Evolutionary conservation across 2,888 invertebrate genomes (phyloP).

Genomic region (Thereva nobilitata): DNA sequence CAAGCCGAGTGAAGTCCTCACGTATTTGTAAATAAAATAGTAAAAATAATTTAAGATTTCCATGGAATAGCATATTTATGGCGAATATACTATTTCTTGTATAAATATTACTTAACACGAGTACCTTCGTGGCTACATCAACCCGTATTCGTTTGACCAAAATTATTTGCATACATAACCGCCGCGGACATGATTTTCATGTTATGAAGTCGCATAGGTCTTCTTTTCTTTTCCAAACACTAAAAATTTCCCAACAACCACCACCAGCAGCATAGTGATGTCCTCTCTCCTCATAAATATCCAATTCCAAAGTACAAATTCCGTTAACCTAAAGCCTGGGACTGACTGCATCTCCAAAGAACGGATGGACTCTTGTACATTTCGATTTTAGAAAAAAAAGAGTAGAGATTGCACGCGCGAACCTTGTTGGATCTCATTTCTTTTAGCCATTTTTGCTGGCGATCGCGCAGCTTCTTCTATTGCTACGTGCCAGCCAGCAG

Average conservation of each 20-base stretch:
- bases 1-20: too few species aligned
- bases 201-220: conserved; percentile 35
- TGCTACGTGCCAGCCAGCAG: not conserved
- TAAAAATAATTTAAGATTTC: too few species aligned
- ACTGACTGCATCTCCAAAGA: not conserved
- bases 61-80: too few species aligned
- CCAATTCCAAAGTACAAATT: conserved; percentile 41
- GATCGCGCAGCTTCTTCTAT: not conserved
- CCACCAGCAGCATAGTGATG: conserved; percentile 20
- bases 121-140: too few species aligned
- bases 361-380: conserved; percentile 14
- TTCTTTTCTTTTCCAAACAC: conserved; percentile 8
- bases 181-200: conserved; percentile 38
- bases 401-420: conserved; percentile 27
- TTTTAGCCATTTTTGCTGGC: not conserved
- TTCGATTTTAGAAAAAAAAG: conserved; percentile 27
- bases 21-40: too few species aligned
- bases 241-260: conserved; percentile 27
- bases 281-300: conserved; percentile 42
- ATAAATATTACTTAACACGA: too few species aligned
- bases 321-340: conserved; percentile 33
- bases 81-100: too few species aligned
- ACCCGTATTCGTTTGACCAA: too few species aligned
- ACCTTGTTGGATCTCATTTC: conserved; percentile 32
- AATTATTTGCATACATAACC: not conserved